Percentiles rank a stretch among this genome's conserved stretches.
These are phyloP conservation scores for Spinibarbus caldwelli DNA, from an alignment of 2,797 vertebrate species.

Conservation along the genomic window DNA sequence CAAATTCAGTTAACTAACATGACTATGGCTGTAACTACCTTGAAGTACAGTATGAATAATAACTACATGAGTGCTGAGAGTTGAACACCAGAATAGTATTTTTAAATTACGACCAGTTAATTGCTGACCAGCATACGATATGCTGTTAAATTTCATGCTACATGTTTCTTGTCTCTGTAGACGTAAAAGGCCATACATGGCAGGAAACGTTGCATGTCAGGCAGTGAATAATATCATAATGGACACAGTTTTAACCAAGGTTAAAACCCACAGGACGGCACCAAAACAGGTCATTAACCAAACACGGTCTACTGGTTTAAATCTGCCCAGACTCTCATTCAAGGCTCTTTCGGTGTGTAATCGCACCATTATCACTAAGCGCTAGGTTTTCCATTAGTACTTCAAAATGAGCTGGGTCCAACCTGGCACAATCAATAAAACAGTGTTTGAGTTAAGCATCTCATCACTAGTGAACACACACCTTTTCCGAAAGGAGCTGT, in stretches of 20 bases:
- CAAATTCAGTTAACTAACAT: neutral
- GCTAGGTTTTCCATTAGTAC: constrained; percentile 30
- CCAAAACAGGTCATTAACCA: constrained; percentile 24
- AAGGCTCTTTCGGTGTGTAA: constrained; percentile 17
- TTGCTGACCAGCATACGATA: neutral
- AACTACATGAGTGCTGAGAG: neutral
- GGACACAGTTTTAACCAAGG: constrained; percentile 40
- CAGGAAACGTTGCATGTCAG: constrained; percentile 4
- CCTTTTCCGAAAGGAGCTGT: constrained; percentile 5
- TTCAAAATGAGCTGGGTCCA: constrained; percentile 1
- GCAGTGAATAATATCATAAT: constrained; percentile 28
- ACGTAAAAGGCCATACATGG: constrained; percentile 7
- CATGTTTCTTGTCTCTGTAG: neutral
- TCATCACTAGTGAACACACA: constrained; percentile 4
- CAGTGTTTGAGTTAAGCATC: constrained; percentile 18
- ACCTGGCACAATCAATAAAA: constrained; percentile 35
- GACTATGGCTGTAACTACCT: neutral
- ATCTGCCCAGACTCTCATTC: constrained; percentile 11
- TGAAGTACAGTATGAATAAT: neutral
- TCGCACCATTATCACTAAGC: constrained; percentile 22
- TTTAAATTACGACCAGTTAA: neutral
- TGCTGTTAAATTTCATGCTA: constrained; percentile 8
- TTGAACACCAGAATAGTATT: neutral
- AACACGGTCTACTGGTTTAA: constrained; percentile 17
- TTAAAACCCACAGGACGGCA: constrained; percentile 25